Evolutionary conservation across 2,797 vertebrate genomes (phyloP), one percentile per base, ranked within the genome.

Genomic region (Syngnathus rostellatus): DNA sequence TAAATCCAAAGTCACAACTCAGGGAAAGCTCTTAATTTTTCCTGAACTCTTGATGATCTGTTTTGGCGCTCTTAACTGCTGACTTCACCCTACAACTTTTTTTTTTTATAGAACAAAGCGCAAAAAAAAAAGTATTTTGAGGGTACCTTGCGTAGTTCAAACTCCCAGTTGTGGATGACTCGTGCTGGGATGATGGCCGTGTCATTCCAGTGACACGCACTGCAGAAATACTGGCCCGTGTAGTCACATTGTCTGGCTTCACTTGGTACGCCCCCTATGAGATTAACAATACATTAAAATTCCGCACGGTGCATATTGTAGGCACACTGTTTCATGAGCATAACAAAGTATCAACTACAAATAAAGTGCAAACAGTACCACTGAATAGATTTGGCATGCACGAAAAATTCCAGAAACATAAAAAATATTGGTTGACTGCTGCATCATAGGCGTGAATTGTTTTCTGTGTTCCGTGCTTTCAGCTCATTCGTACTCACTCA

Each of bases 131-230:
- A 61, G 46, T 41, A 16, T 38, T 38, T 12, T 11, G 10, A 40
- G 3, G 3, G 54, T 83, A 98, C 97, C 94, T 97, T 98, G 71
- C 91, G 92, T 0, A 92, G 88, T 76, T 97, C 95, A 7, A 98
- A 98, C 85, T 98, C 97, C 97, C 97, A 99, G 90, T 99, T 99
- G 90, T 98, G 96, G 73, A 99, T 96, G 72, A 95, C 95, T 0
- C 95, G 92, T 4, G 96, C 95, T 0, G 96, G 96, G 77, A 98
- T 83, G 53, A 95, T 84, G 0, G 94, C 93, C 0, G 93, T 89
- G 88, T 99, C 96, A 0, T 98, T 99, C 97, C 97, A 99, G 88
- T 99, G 96, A 82, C 96, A 99, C 75, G 91, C 94, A 86, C 90
- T 93, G 85, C 97, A 99, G 89, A 96, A 99, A 87, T 99, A 99